Evolutionary conservation across 2,888 invertebrate species (phyloP).

Genomic region (Bembecia ichneumoniformis): DNA sequence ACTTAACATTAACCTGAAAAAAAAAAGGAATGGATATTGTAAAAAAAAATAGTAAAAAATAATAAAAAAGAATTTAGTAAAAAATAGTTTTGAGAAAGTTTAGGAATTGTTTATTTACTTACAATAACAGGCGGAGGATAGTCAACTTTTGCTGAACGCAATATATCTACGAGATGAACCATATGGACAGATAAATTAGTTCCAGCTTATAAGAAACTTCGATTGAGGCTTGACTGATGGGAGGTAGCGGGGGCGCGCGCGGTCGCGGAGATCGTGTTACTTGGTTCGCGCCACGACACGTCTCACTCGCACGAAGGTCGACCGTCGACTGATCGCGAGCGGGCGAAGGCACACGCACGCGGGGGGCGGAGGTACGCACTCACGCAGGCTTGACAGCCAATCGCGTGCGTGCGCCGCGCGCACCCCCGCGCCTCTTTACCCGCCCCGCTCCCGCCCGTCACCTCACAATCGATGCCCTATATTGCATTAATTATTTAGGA

Average conservation of each 20-base stretch:
- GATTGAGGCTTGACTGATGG: slow-evolving; percentile 25
- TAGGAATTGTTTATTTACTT: slow-evolving; percentile 63
- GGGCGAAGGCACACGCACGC: slow-evolving; percentile 60
- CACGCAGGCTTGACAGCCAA: slow-evolving; percentile 67
- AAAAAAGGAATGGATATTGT: slow-evolving; percentile 16
- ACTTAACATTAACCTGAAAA: slow-evolving; percentile 6
- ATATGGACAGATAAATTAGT: slow-evolving; percentile 77
- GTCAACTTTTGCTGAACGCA: slow-evolving; percentile 84
- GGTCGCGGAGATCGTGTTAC: slow-evolving; percentile 43
- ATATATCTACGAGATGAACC: slow-evolving; percentile 86
- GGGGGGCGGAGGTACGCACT: slow-evolving; percentile 64
- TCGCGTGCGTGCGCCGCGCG: slow-evolving; percentile 70
- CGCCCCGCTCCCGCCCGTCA: slow-evolving; percentile 60
- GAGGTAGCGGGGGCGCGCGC: slow-evolving; percentile 34
- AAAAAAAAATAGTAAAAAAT: slow-evolving; percentile 15
- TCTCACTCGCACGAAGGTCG: slow-evolving; percentile 39
- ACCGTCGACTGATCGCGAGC: slow-evolving; percentile 53
- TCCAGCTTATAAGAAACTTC: slow-evolving; percentile 45
- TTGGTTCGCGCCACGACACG: slow-evolving; percentile 35
- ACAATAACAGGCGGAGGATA: slow-evolving; percentile 82
- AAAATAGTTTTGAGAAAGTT: too few species aligned
- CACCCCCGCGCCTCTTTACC: slow-evolving; percentile 56
- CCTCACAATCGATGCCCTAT: slow-evolving; percentile 73
- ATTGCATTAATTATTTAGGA: slow-evolving; percentile 74
- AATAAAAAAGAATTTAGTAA: slow-evolving; percentile 11